phyloP scores from a whole-genome alignment of 2,888 invertebrate species.

The Dasypogon diadema region DNA sequence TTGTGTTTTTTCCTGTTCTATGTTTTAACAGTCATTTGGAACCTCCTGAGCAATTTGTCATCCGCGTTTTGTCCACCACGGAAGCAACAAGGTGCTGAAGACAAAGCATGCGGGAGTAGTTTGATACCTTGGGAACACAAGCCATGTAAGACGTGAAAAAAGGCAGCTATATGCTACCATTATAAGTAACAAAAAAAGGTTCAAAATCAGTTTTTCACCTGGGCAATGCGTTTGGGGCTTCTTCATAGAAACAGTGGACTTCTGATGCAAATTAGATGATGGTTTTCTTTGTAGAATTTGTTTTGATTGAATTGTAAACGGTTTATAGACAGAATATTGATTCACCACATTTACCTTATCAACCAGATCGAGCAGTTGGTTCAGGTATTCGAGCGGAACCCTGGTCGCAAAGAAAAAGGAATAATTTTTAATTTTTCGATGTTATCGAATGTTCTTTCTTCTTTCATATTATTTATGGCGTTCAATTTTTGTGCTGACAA shows the following conservation, averaged over 20 bases:
- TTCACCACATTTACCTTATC: neutral
- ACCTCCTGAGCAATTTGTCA: constrained; percentile 50
- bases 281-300: neutral
- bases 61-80: constrained; percentile 39
- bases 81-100: constrained; percentile 49
- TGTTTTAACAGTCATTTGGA: constrained; percentile 38
- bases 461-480: neutral
- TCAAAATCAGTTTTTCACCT: constrained; percentile 4
- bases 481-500: neutral
- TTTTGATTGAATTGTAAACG: constrained; percentile 48
- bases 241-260: constrained; percentile 3
- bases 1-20: constrained; percentile 15
- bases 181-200: constrained; percentile 3
- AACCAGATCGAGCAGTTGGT: neutral
- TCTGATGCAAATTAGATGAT: constrained; percentile 30
- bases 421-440: neutral
- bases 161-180: neutral
- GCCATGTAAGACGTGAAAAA: neutral
- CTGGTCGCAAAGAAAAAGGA: neutral
- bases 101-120: constrained; percentile 45
- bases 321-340: constrained; percentile 40
- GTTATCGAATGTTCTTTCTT: neutral
- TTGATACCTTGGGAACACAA: constrained; percentile 28
- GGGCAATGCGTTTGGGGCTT: constrained; percentile 11
- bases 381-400: neutral